These are phyloP conservation scores for Chaetoderma sp. DNA, from an alignment of 2,888 invertebrate species.

Conservation along the genomic window DNA sequence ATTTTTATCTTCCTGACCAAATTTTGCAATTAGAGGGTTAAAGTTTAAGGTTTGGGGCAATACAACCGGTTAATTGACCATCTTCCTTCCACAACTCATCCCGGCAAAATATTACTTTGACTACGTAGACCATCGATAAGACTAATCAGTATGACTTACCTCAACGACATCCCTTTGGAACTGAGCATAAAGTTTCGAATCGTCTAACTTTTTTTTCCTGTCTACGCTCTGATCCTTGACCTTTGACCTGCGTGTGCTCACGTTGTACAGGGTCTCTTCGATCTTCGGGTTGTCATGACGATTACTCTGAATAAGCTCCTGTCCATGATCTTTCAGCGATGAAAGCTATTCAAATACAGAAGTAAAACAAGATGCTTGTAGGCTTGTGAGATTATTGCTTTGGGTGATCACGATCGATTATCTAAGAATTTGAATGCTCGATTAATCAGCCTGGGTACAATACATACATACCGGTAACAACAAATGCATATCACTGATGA, in stretches of 20 bases:
- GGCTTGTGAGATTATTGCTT: too few species aligned
- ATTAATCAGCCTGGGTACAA: too few species aligned
- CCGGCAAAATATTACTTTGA: too few species aligned
- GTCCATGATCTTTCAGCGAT: slow-evolving; percentile 85
- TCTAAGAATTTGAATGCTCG: neutral
- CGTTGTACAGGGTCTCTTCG: slow-evolving; percentile 75
- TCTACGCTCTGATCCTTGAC: slow-evolving; percentile 77
- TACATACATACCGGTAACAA: neutral
- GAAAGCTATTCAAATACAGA: too few species aligned
- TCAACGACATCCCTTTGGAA: slow-evolving; percentile 93
- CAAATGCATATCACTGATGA: too few species aligned
- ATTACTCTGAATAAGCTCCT: slow-evolving; percentile 87
- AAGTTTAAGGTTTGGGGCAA: too few species aligned
- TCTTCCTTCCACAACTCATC: too few species aligned
- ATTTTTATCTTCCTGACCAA: too few species aligned
- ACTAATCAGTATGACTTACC: slow-evolving; percentile 55
- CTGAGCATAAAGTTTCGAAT: slow-evolving; percentile 86
- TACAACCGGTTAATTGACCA: too few species aligned
- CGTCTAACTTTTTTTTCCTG: slow-evolving; percentile 79
- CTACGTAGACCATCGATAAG: too few species aligned
- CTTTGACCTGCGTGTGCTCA: slow-evolving; percentile 50
- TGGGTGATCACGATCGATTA: too few species aligned
- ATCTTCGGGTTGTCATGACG: slow-evolving; percentile 84
- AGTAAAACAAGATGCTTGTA: slow-evolving; percentile 24
- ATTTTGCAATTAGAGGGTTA: too few species aligned